Percentiles rank a stretch among this genome's conserved stretches.
These are phyloP conservation scores for Brachionus manjavacas DNA, from an alignment of 1,140 invertebrate species.

Conservation along the genomic window DNA sequence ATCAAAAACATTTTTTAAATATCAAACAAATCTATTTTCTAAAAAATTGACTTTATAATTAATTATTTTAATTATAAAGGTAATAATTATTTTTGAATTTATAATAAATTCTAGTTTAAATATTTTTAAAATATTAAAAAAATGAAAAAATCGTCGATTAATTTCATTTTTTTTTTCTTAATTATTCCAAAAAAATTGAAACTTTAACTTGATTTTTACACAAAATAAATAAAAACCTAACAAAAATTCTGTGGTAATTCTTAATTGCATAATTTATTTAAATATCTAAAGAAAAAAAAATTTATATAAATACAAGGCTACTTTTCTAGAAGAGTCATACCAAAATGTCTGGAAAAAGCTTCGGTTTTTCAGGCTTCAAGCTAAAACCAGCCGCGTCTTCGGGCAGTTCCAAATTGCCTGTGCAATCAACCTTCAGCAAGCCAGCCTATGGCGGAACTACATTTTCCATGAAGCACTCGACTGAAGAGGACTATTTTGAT, in stretches of 20 bases:
- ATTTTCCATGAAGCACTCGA: slow-evolving; percentile 37
- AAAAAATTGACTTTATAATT: too few species aligned
- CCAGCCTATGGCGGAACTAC: background rate
- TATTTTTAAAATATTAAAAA: too few species aligned
- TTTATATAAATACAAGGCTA: background rate
- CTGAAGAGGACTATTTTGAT: slow-evolving; percentile 41
- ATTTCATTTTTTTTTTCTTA: background rate
- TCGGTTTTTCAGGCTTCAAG: slow-evolving; percentile 11
- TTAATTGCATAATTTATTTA: background rate
- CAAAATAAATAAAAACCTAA: background rate
- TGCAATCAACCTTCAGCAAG: background rate
- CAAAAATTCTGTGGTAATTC: background rate
- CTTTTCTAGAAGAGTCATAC: background rate
- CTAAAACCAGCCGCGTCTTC: background rate
- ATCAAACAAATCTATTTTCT: too few species aligned
- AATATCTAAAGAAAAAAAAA: background rate
- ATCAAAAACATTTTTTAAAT: too few species aligned
- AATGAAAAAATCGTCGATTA: too few species aligned
- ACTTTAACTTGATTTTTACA: too few species aligned
- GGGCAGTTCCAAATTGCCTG: background rate
- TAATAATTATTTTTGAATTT: too few species aligned
- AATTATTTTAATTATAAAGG: too few species aligned
- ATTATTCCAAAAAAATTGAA: background rate
- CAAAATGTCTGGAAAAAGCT: slow-evolving; percentile 9
- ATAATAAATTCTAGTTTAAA: too few species aligned